A percentile compares a stretch with the other conserved stretches of the same genome.
These are phyloP conservation scores for Leucozona laternaria DNA, from an alignment of 2,888 invertebrate genomes.

Conservation along the genomic window DNA sequence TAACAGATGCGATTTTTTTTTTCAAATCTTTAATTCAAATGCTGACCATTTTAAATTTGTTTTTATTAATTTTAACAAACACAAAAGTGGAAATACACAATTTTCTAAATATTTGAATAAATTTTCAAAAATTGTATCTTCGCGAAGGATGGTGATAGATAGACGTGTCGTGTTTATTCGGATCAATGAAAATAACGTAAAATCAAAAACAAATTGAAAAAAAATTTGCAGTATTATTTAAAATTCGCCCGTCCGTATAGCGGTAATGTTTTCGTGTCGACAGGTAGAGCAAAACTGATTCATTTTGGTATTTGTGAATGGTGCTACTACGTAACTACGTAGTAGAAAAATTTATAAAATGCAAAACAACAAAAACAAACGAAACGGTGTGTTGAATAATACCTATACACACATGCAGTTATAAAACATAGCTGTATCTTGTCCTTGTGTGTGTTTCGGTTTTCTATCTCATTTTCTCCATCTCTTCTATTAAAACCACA, in stretches of 20 bases:
- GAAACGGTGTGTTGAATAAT: conserved; percentile 13
- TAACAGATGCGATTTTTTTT: conserved; percentile 45
- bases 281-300: conserved; percentile 74
- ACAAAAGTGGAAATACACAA: too few species aligned
- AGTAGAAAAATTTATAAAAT: conserved; percentile 45
- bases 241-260: conserved; percentile 48
- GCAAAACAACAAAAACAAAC: neutral
- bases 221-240: conserved; percentile 47
- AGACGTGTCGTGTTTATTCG: neutral
- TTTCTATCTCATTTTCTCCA: conserved; percentile 34
- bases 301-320: conserved; percentile 72
- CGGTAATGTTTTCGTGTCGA: conserved; percentile 56
- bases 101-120: neutral
- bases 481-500: conserved; percentile 5
- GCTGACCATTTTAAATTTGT: neutral
- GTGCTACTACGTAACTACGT: conserved; percentile 34
- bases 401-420: conserved; percentile 36
- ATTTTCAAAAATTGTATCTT: conserved; percentile 4
- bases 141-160: neutral
- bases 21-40: neutral
- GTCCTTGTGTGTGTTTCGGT: conserved; percentile 40
- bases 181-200: conserved; percentile 53
- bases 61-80: too few species aligned
- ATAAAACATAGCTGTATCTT: conserved; percentile 25
- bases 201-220: conserved; percentile 63